Conservation (phyloP, 2,888 invertebrate species). For the Chelonus formosanus region DNA sequence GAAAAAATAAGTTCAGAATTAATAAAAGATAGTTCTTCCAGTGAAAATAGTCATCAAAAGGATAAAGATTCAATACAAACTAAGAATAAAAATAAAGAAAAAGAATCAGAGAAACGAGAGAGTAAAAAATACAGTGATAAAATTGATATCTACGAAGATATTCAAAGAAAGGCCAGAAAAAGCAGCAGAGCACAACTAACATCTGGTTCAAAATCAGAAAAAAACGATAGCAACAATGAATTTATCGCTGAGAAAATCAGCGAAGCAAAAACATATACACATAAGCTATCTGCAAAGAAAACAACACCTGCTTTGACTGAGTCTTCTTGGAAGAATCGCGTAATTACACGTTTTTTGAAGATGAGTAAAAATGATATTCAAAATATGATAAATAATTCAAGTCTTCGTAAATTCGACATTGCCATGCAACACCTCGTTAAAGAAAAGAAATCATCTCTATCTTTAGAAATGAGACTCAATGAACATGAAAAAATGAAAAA, state of each 20-base stretch:
- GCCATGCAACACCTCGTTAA: slow-evolving; percentile 61
- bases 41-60: too few relatives aligned
- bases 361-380: slow-evolving; percentile 63
- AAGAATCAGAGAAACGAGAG: not conserved
- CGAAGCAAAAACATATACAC: not conserved
- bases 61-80: too few relatives aligned
- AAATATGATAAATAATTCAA: slow-evolving; percentile 61
- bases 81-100: not conserved
- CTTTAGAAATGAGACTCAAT: slow-evolving; percentile 53
- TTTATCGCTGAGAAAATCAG: not conserved
- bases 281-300: slow-evolving; percentile 13
- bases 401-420: slow-evolving; percentile 59
- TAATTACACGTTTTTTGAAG: slow-evolving; percentile 58
- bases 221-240: not conserved
- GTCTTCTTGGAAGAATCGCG: slow-evolving; percentile 56
- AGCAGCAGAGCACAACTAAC: not conserved
- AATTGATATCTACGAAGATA: not conserved
- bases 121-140: not conserved
- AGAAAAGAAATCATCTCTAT: slow-evolving; percentile 53
- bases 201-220: not conserved
- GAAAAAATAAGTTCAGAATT: too few relatives aligned
- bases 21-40: too few relatives aligned
- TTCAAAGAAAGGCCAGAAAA: too few relatives aligned
- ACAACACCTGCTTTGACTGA: slow-evolving; percentile 20
- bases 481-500: slow-evolving; percentile 58